Evolutionary conservation across 2,888 invertebrate genomes (phyloP), one percentile per base, ranked within the genome.

Genomic region (Pammene fasciana): DNA sequence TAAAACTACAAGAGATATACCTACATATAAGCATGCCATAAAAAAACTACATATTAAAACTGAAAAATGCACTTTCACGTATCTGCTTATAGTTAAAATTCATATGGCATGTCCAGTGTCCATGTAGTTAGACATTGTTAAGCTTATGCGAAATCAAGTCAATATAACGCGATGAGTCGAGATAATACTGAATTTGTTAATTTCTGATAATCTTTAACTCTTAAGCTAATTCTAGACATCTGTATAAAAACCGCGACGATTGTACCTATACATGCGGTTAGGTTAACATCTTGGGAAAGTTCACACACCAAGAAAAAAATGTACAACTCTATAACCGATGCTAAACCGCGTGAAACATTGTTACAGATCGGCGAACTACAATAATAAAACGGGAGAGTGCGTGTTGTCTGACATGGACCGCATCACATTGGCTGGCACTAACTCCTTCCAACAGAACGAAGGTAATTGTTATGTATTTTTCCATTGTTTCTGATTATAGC

Each of bases 351-450:
- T 82, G 79, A 84, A 79, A 82, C 83, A 78, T 90, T 88, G 87
- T 92, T 91, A 78, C 95, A 98, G 98, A 94, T 98, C 98, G 80
- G 96, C 97, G 81, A 98, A 97, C 93, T 98, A 96, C 93, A 95
- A 96, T 91, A 97, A 96, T 91, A 95, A 94, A 75, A 96, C 96
- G 74, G 97, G 97, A 74, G 95, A 95, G 84, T 98, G 98, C 92
- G 96, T 96, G 85, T 93, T 97, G 79, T 97, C 97, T 73, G 97
- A 96, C 90, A 97, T 98, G 97, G 97, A 97, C 93, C 95, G 97
- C 77, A 95, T 97, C 88, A 97, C 97, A 66, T 94, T 97, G 81
- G 97, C 96, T 71, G 97, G 97, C 76, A 96, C 96, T 67, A 96
- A 94, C 79, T 94, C 95, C 76, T 97, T 97, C 88, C 95, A 96